Conservation (phyloP, 2,888 invertebrate species). For the Leptinotarsa peninsularis region DNA sequence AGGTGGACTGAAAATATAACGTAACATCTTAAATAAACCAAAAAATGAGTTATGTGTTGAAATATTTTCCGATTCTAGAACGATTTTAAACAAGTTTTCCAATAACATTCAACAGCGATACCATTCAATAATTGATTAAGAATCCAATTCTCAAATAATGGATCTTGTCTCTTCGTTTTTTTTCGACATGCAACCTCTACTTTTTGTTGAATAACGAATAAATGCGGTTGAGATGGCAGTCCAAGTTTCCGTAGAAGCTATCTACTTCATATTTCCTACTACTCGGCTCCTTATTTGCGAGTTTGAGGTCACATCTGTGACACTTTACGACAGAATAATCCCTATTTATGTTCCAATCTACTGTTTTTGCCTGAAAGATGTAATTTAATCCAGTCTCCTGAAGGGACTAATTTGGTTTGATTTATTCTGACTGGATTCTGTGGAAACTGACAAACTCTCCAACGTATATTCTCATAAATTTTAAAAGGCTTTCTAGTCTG, state of each 20-base stretch:
- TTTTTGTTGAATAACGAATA: neutral
- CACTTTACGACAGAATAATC: constrained; percentile 7
- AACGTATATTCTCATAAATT: constrained; percentile 8
- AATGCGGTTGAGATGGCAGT: neutral
- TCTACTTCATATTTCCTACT: constrained; percentile 3
- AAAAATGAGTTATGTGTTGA: no score
- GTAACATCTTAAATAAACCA: no score
- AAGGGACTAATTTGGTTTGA: constrained; percentile 14
- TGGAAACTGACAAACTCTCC: constrained; percentile 10
- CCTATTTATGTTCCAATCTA: constrained; percentile 14
- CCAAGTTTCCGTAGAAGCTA: neutral
- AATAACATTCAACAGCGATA: no score
- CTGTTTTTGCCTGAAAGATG: constrained; percentile 5
- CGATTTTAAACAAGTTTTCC: no score
- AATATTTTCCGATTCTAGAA: no score
- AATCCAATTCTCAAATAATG: no score
- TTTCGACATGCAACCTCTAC: neutral
- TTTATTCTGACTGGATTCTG: constrained; percentile 8
- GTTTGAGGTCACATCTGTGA: constrained; percentile 2
- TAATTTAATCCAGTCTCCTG: constrained; percentile 11
- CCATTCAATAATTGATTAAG: no score
- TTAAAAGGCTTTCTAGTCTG: constrained; percentile 7
- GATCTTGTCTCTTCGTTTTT: no score
- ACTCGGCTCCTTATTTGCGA: neutral
- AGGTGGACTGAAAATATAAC: no score